Evolutionary conservation across 2,113 vertebrate genomes (phyloP), one percentile per base, ranked within the genome.

Genomic region (Arizona elegans): DNA sequence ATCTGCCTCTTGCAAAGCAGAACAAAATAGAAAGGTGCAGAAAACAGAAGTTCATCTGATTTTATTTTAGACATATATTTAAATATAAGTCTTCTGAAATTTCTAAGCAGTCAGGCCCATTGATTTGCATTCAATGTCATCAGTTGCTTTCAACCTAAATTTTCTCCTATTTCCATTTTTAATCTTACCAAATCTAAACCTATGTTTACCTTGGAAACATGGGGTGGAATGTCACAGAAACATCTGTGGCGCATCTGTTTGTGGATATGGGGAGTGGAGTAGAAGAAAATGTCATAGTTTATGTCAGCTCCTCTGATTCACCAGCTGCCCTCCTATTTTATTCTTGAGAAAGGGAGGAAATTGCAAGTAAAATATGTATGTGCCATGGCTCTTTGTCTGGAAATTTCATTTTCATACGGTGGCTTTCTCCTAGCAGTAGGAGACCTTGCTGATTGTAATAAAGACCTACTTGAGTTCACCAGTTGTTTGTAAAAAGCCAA

Each of bases 401-500:
- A 17, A 38, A 59, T 58, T 86, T 21, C 23, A 50, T 26, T 65
- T 70, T 70, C 24, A 75, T 19, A 29, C 19, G 2, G 24, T 24
- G 38, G 88, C 5, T 89, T 86, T 3, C 62, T 13, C 52, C 70
- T 17, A 47, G 8, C 23, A 43, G 8, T 54, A 29, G 59, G 29
- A 29, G 33, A 52, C 47, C 19, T 23, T 65, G 85, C 10, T 92
- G 38, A 19, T 0, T 38, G n/a, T 90, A 88, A 93, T 8, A 29
- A 26, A 21, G 7, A 2, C 9, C 21, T 15, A 6, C 24, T 52
- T 33, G 54, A 38, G 17, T 92, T 94, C 88, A 95, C 94, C 91
- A 94, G 15, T n/a, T 65, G 8, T 90, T 93, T 91, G 92, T 95
- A 90, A 96, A 96, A 91, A 95, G 86, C 90, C 95, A 93, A 2